Conservation (phyloP, 2,113 vertebrate species). For the Pelvicachromis taeniatus region DNA sequence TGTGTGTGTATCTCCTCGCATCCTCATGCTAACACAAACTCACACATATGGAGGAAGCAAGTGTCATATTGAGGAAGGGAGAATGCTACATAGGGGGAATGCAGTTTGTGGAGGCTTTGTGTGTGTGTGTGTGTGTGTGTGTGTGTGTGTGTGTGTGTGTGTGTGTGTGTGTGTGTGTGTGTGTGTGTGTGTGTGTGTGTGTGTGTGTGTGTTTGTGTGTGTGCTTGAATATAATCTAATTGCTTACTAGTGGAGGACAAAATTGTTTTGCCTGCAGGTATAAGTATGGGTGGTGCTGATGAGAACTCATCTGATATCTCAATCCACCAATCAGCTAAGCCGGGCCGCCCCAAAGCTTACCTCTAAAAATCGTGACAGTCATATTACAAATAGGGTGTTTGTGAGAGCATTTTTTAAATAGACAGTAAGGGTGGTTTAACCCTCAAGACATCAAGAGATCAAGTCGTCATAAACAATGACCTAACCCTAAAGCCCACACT, state of each 20-base stretch:
- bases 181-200: conserved; percentile 24
- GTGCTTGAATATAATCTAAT: conserved; percentile 66
- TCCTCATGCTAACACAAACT: conserved; percentile 57
- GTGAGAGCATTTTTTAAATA: background rate
- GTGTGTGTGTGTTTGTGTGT: conserved; percentile 30
- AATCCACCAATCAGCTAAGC: conserved; percentile 51
- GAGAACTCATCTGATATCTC: conserved; percentile 67
- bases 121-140: conserved; percentile 34
- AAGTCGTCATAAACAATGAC: background rate
- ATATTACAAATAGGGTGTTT: background rate
- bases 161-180: too few species aligned
- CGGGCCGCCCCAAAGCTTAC: conserved; percentile 21
- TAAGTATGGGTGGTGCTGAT: conserved; percentile 53
- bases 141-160: conserved; percentile 32
- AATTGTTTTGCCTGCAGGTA: conserved; percentile 60
- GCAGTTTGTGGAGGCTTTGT: conserved; percentile 37
- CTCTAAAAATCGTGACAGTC: conserved; percentile 6
- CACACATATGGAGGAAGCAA: conserved; percentile 62
- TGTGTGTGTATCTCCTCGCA: conserved; percentile 28
- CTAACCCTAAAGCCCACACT: background rate
- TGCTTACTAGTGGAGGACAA: conserved; percentile 66
- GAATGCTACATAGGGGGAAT: conserved; percentile 30
- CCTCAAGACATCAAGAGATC: background rate
- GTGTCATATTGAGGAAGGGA: conserved; percentile 51
- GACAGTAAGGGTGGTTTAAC: background rate